These are phyloP conservation scores for Atractosteus spatula DNA, from an alignment of 2,113 vertebrate genomes.

Conservation along the genomic window DNA sequence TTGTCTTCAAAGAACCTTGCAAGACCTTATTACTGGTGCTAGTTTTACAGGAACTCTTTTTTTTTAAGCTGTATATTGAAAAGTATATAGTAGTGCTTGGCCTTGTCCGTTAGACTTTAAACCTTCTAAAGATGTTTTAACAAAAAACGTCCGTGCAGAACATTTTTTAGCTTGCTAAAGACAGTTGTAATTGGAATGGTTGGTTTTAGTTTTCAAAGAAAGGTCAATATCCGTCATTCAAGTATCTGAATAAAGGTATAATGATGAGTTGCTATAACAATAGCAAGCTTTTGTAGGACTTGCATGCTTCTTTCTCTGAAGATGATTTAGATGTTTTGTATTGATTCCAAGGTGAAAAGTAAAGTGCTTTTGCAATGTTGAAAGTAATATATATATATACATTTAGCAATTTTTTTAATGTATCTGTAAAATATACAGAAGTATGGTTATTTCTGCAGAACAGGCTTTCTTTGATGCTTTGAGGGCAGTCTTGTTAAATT, in stretches of 20 bases:
- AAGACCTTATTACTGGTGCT: too few species aligned
- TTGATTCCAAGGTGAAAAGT: background rate
- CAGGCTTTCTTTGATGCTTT: constrained; percentile 12
- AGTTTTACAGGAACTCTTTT: too few species aligned
- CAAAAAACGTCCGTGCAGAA: too few species aligned
- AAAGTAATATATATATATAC: background rate
- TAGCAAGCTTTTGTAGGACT: background rate
- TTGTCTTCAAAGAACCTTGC: background rate
- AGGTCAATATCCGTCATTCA: too few species aligned
- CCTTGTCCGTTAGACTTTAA: too few species aligned
- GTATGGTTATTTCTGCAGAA: constrained; percentile 23
- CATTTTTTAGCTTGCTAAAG: too few species aligned
- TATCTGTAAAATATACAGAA: constrained; percentile 17
- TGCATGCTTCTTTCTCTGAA: background rate
- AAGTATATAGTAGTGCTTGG: too few species aligned
- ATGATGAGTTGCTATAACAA: background rate
- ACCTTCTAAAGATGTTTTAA: too few species aligned
- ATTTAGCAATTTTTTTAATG: background rate
- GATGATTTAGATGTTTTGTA: background rate
- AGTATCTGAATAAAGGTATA: background rate
- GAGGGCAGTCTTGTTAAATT: background rate
- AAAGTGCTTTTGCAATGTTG: background rate
- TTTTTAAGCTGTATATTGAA: too few species aligned
- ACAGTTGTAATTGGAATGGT: too few species aligned
- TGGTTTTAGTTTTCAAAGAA: too few species aligned